Evolutionary conservation across 2,113 vertebrate species (phyloP).

Genomic region (Lamprologus tigripictilis): DNA sequence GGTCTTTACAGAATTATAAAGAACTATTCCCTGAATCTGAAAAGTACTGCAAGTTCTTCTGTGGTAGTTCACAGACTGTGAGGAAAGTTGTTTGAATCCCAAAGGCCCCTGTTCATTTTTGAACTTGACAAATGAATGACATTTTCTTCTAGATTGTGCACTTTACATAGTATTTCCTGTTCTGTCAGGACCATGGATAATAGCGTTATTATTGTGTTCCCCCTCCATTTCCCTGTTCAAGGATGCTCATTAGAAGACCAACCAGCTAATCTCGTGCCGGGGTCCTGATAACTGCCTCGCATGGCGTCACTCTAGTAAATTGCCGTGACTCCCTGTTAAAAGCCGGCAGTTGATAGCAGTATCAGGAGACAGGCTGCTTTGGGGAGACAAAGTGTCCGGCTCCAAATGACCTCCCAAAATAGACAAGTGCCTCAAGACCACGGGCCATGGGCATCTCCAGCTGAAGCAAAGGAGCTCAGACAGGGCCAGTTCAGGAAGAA

Average conservation of each 20-base stretch:
- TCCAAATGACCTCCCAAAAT: slow-evolving; percentile 77
- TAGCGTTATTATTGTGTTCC: slow-evolving; percentile 42
- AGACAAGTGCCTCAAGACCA: slow-evolving; percentile 63
- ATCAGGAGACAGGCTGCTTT: slow-evolving; percentile 78
- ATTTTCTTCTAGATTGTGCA: background rate
- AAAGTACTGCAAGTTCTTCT: background rate
- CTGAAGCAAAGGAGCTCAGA: slow-evolving; percentile 34
- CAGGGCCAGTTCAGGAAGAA: slow-evolving; percentile 73
- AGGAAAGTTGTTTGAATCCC: background rate
- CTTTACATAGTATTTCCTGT: slow-evolving; percentile 41
- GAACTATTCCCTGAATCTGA: background rate
- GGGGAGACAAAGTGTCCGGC: slow-evolving; percentile 71
- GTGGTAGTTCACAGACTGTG: background rate
- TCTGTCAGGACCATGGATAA: slow-evolving; percentile 24
- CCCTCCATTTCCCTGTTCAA: slow-evolving; percentile 51
- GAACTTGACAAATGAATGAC: background rate
- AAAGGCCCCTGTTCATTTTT: background rate
- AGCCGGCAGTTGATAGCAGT: slow-evolving; percentile 77
- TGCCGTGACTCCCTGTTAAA: slow-evolving; percentile 76
- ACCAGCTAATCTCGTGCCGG: slow-evolving; percentile 74
- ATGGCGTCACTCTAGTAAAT: slow-evolving; percentile 83
- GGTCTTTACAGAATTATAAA: background rate
- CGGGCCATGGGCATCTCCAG: slow-evolving; percentile 45
- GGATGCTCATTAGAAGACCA: slow-evolving; percentile 72
- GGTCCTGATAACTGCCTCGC: slow-evolving; percentile 72